These are phyloP conservation scores for Desmodus rotundus DNA, from an alignment of 2,113 vertebrate genomes.

Conservation along the genomic window DNA sequence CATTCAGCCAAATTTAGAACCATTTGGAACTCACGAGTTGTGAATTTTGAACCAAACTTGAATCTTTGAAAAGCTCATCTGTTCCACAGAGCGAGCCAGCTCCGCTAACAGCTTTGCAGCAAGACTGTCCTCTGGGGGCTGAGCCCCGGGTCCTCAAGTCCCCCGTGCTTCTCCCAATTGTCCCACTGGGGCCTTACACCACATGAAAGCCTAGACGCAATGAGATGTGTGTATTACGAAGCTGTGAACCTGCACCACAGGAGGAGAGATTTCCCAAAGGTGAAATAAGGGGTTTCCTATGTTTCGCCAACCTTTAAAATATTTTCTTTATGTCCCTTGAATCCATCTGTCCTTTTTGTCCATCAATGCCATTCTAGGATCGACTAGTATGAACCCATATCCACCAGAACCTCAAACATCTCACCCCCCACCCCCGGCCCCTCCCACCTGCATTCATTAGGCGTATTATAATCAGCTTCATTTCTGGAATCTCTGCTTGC, in stretches of 20 bases:
- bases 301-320: background rate
- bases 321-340: background rate
- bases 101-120: background rate
- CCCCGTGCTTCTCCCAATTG: background rate
- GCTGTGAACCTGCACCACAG: rapidly evolving
- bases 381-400: rapidly evolving
- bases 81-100: conserved; percentile 49
- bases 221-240: rapidly evolving
- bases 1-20: conserved; percentile 68
- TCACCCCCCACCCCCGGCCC: rapidly evolving
- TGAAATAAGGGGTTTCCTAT: background rate
- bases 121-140: background rate
- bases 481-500: background rate
- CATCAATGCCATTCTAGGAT: rapidly evolving
- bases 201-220: background rate
- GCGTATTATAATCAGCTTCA: too few relatives aligned
- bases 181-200: rapidly evolving
- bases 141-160: background rate
- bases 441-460: rapidly evolving
- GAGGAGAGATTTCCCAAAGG: background rate
- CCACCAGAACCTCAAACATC: background rate
- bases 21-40: conserved; percentile 74
- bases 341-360: background rate
- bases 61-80: conserved; percentile 75
- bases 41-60: conserved; percentile 75